phyloP scores from a whole-genome alignment of 2,113 vertebrate species.

The Mobula birostris region DNA sequence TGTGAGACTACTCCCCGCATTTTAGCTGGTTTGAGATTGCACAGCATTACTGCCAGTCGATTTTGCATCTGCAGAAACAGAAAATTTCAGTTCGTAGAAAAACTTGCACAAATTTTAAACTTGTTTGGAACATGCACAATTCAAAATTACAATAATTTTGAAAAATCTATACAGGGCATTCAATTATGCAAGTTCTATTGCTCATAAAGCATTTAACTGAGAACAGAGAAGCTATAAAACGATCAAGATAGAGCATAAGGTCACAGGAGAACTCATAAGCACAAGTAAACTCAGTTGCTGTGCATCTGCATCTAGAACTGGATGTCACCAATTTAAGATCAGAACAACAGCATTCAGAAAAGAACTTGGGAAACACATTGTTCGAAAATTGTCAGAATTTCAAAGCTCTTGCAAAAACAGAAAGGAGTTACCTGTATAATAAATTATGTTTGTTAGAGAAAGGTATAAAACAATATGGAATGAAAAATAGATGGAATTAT shows the following conservation, averaged over 20 bases:
- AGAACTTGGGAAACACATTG: background rate
- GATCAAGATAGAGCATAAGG: too few relatives aligned
- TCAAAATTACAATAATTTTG: background rate
- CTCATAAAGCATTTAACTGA: background rate
- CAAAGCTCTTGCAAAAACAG: background rate
- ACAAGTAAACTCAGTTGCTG: background rate
- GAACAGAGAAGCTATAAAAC: background rate
- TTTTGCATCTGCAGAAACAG: conserved; percentile 77
- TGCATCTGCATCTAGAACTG: background rate
- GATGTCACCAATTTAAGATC: background rate
- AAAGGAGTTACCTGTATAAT: background rate
- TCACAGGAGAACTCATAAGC: background rate
- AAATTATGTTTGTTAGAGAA: background rate
- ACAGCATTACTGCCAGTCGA: conserved; percentile 81
- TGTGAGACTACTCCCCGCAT: conserved; percentile 84
- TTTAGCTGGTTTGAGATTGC: conserved; percentile 85
- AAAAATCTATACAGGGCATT: background rate
- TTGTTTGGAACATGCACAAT: background rate
- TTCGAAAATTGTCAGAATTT: background rate
- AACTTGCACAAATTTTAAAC: background rate
- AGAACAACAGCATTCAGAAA: background rate
- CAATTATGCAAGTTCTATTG: background rate
- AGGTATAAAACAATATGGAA: background rate
- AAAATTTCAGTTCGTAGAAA: background rate
- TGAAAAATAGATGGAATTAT: background rate